Conservation (phyloP, 2,113 vertebrate species). For the Sander vitreus region DNA sequence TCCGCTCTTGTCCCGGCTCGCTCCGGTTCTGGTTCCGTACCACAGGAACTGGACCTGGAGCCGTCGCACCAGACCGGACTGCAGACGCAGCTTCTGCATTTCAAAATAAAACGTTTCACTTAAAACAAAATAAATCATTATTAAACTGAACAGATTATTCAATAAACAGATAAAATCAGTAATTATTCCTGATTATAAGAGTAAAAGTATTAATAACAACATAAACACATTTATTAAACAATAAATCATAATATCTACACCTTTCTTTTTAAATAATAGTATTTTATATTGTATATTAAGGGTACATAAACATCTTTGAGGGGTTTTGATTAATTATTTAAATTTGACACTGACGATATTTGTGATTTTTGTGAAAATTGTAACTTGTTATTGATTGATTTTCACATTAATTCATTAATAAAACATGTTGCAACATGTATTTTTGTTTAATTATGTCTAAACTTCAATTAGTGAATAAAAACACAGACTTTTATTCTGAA, state of each 20-base stretch:
- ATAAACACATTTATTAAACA: no score
- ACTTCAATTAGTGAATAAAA: no score
- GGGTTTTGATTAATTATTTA: background rate
- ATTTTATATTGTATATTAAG: background rate
- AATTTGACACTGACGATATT: background rate
- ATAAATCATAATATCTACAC: no score
- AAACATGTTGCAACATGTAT: background rate
- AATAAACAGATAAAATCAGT: background rate
- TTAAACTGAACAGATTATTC: background rate
- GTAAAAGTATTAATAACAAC: no score
- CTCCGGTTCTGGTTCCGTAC: slow-evolving; percentile 89
- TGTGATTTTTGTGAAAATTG: background rate
- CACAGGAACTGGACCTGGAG: slow-evolving; percentile 90
- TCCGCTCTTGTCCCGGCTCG: slow-evolving; percentile 91
- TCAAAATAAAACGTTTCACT: background rate
- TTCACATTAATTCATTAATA: background rate
- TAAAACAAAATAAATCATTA: background rate
- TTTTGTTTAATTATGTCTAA: no score
- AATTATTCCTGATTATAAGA: background rate
- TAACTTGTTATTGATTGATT: background rate
- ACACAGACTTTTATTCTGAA: slow-evolving; percentile 30
- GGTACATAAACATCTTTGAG: background rate
- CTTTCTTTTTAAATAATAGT: background rate
- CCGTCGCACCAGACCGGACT: slow-evolving; percentile 77
- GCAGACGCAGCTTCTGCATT: slow-evolving; percentile 65